phyloP scores from a whole-genome alignment of 2,797 vertebrate species.

The Helicolenus hilgendorfi region DNA sequence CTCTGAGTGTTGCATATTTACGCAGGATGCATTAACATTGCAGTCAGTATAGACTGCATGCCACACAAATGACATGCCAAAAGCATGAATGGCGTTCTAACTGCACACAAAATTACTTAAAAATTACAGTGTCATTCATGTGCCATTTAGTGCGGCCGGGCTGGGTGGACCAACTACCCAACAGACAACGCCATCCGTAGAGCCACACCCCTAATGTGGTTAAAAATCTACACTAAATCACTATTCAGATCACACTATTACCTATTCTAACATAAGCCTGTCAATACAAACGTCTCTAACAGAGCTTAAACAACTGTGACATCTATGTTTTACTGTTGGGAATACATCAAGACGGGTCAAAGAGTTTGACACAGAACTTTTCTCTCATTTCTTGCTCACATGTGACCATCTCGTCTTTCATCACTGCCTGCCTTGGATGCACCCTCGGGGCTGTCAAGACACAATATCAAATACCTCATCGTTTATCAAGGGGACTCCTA shows the following conservation, averaged over 20 bases:
- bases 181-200: not conserved
- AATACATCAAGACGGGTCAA: not conserved
- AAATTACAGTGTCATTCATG: no score
- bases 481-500: slow-evolving; percentile 19
- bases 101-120: no score
- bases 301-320: not conserved
- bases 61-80: no score
- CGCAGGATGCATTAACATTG: not conserved
- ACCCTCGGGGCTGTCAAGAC: not conserved
- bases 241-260: fast-evolving
- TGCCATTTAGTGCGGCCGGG: no score
- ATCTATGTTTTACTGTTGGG: not conserved
- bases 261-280: not conserved
- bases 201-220: not conserved
- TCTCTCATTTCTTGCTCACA: not conserved
- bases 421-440: not conserved
- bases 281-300: not conserved
- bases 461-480: slow-evolving; percentile 32
- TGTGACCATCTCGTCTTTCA: not conserved
- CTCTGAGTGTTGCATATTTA: no score
- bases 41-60: no score
- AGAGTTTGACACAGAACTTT: not conserved
- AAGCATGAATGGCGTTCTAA: no score
- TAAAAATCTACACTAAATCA: not conserved
- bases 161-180: not conserved